Base-by-base conservation (phyloP, 2,113 vertebrate species). In the Monopterus albus region DNA sequence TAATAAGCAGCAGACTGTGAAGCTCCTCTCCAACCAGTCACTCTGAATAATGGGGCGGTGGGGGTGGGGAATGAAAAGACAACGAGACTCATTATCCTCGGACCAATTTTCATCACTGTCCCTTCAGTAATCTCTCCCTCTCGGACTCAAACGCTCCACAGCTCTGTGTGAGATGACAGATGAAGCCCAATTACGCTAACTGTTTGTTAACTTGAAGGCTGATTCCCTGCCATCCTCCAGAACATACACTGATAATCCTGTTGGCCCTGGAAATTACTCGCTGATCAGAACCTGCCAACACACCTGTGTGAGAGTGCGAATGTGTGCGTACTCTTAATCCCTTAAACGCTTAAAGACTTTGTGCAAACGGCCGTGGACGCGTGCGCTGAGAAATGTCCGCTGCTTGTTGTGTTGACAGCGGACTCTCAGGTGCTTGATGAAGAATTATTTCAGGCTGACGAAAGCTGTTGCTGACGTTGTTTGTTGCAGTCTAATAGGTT, bases 1-100 rank as follows among this genome's bases (percentile, higher is more conserved):
- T 91, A 91, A 93, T 93, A 92, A 92, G 92, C 90, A 84, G 86
- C 87, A 87, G 90, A 83, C 88, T 90, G 89, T 88, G 88, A 90
- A 88, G 90, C 87, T 83, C 49, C 88, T 87, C 84, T 89, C 83
- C 67, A 35, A 87, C 86, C 79, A 89, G 83, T 88, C 83, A 85
- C 82, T 90, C 85, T 79, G 83, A 89, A 90, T 93, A 92, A 93
- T 90, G 86, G 91, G 85, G 82, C 78, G 15, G 72, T 66, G 56
- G 40, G 73, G 66, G 60, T 40, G 74, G 26, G 78, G 83, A 74
- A 85, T 78, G 70, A 88, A 87, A 84, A 88, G 79, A 86, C 80
- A 91, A 85, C 78, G 70, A 84, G 85, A 90, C 88, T 92, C 92
- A 92, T 92, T 93, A 93, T 92, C 91, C 86, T 82, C 73, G 69